Evolutionary conservation across 2,797 vertebrate species (phyloP), one percentile per base, ranked within the genome.

Genomic region (Tragopan temminckii): DNA sequence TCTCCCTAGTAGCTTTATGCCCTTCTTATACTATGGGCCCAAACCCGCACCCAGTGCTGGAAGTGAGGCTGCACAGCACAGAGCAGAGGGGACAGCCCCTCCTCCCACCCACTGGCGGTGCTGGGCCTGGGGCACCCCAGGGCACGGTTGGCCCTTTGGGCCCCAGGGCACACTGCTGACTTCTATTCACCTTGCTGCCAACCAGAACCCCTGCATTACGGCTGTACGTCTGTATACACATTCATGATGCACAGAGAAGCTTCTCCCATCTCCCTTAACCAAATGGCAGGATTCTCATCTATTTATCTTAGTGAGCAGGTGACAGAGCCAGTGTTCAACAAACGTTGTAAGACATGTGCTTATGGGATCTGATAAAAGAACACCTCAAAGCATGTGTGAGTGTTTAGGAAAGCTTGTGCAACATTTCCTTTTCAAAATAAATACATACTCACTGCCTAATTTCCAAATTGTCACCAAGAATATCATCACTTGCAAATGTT

Each of bases 401-500:
- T 62, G 38, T 74, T 94, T 88, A 0, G 0, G 77, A 92, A 90
- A 95, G 80, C 76, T 96, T 95, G 94, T 94, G 91, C 53, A 97
- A 96, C 25, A 38, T 92, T 85, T 90, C 76, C 66, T 94, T 92
- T 94, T 79, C 74, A 91, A 97, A 96, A 95, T 92, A 90, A 93
- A 96, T 93, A 96, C 31, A 85, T 59, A 74, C 5, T 1, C 88
- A 36, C 25, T 85, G 74, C 11, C 82, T 63, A 45, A 19, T 62
- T 96, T 96, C 89, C 88, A 96, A 94, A 93, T 88, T 13, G 57
- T 63, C 93, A 90, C 72, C 9, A 29, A 69, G 64, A 94, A 93
- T 89, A 83, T 88, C 66, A 50, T 33, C 31, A 35, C 82, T 92
- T 90, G 78, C 80, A 87, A 90, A 80, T 33, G 35, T 59, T 90